Percentiles rank a stretch among this genome's conserved stretches.
phyloP scores from a whole-genome alignment of 2,888 invertebrate genomes.

The Subacronicta megacephala region DNA sequence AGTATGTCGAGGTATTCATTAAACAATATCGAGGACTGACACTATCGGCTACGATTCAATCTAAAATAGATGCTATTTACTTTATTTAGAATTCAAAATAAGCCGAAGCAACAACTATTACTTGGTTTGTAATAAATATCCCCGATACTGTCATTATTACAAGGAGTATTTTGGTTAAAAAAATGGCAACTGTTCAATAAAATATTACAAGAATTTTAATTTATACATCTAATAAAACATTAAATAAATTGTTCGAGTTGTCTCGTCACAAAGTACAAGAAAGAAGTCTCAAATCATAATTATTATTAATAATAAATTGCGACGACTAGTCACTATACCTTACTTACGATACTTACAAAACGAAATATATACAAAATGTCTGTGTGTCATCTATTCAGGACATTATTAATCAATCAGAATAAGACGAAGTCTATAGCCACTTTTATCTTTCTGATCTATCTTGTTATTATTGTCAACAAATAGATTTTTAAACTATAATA shows the following conservation, averaged over 20 bases:
- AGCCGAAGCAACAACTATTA: background rate
- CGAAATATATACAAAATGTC: constrained; percentile 63
- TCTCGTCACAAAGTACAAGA: constrained; percentile 43
- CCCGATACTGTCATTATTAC: constrained; percentile 26
- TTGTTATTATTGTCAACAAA: constrained; percentile 7
- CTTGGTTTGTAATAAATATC: background rate
- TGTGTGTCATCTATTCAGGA: constrained; percentile 67
- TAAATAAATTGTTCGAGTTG: constrained; percentile 47
- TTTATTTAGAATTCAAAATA: background rate
- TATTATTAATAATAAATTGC: constrained; percentile 62
- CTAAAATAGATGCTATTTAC: background rate
- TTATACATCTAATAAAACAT: constrained; percentile 44
- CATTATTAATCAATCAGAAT: constrained; percentile 29
- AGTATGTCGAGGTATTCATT: constrained; percentile 52
- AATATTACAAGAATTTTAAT: constrained; percentile 29
- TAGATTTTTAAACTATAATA: too few species aligned
- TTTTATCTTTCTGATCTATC: background rate
- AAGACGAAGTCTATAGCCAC: constrained; percentile 10
- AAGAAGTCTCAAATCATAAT: constrained; percentile 46
- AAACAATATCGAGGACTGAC: constrained; percentile 30
- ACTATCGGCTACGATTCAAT: too few species aligned
- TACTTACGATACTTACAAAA: constrained; percentile 59
- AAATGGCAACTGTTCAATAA: constrained; percentile 49
- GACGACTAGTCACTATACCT: constrained; percentile 79
- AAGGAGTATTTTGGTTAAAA: constrained; percentile 50